Evolutionary conservation across 2,888 invertebrate species (phyloP).

Genomic region (Cephus sareptanus): DNA sequence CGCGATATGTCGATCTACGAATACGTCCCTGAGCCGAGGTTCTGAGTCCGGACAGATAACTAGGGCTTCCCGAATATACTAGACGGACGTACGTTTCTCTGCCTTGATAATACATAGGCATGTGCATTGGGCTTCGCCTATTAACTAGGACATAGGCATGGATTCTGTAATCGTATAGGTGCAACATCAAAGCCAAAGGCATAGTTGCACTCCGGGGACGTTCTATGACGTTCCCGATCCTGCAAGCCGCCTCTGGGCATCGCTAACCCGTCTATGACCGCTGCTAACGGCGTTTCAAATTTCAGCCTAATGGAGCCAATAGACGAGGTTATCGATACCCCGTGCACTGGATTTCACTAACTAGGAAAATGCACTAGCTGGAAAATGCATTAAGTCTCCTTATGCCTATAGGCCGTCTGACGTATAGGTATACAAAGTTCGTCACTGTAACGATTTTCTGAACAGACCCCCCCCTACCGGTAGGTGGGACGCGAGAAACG

Average conservation of each 20-base stretch:
- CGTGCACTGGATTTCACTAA: background rate
- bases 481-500: conserved; percentile 18
- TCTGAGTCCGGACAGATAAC: conserved; percentile 9
- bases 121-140: conserved; percentile 34
- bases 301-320: conserved; percentile 34
- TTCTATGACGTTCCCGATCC: conserved; percentile 40
- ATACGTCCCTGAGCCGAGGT: conserved; percentile 45
- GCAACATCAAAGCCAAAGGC: conserved; percentile 65
- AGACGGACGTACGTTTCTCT: conserved; percentile 12
- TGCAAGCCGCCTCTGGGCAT: background rate
- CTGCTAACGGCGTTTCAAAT: conserved; percentile 32
- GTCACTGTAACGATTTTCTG: background rate
- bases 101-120: conserved; percentile 36
- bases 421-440: background rate
- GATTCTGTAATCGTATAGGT: conserved; percentile 50
- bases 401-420: background rate
- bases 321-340: background rate
- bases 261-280: background rate
- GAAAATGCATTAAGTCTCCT: background rate
- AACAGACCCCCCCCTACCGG: conserved; percentile 4
- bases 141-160: conserved; percentile 39
- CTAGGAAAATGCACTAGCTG: background rate
- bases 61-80: conserved; percentile 15
- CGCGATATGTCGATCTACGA: conserved; percentile 52
- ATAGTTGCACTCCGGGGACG: conserved; percentile 60